These are phyloP conservation scores for Megalops atlanticus DNA, from an alignment of 2,113 vertebrate genomes.

Conservation along the genomic window DNA sequence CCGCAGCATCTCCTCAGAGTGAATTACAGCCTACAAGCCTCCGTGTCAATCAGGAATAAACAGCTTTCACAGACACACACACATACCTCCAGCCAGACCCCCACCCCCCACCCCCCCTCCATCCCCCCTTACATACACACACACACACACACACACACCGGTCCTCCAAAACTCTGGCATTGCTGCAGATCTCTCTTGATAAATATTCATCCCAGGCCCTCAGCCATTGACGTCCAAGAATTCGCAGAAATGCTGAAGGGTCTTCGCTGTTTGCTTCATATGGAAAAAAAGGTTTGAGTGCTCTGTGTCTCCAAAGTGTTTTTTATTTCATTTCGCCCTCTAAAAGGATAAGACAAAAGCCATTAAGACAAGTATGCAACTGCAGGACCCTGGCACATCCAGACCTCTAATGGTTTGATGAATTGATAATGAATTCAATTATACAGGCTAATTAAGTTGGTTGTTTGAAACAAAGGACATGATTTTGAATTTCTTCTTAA, in stretches of 20 bases:
- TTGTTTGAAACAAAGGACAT: slow-evolving; percentile 18
- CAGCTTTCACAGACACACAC: not conserved
- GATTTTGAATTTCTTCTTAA: slow-evolving; percentile 8
- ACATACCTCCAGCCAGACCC: too few relatives aligned
- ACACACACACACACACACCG: not conserved
- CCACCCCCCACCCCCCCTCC: too few relatives aligned
- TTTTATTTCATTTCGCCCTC: too few relatives aligned
- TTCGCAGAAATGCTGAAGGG: not conserved
- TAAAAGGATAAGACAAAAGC: slow-evolving; percentile 32
- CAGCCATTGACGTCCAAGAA: not conserved
- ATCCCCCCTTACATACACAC: too few relatives aligned
- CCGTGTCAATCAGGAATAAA: slow-evolving; percentile 10
- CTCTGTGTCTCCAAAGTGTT: not conserved
- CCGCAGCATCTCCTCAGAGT: not conserved
- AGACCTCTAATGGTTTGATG: slow-evolving; percentile 23
- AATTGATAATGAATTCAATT: slow-evolving; percentile 40
- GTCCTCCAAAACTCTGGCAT: not conserved
- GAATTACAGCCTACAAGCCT: not conserved
- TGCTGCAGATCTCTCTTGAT: not conserved
- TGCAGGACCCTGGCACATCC: slow-evolving; percentile 2
- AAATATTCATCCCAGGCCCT: slow-evolving; percentile 7
- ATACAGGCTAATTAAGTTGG: slow-evolving; percentile 28
- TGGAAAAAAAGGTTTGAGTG: not conserved
- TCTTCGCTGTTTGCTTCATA: slow-evolving; percentile 3
- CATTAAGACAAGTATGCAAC: slow-evolving; percentile 17